Evolutionary conservation across 2,113 vertebrate genomes (phyloP), one percentile per base, ranked within the genome.

Genomic region (Psittacara wagleri): DNA sequence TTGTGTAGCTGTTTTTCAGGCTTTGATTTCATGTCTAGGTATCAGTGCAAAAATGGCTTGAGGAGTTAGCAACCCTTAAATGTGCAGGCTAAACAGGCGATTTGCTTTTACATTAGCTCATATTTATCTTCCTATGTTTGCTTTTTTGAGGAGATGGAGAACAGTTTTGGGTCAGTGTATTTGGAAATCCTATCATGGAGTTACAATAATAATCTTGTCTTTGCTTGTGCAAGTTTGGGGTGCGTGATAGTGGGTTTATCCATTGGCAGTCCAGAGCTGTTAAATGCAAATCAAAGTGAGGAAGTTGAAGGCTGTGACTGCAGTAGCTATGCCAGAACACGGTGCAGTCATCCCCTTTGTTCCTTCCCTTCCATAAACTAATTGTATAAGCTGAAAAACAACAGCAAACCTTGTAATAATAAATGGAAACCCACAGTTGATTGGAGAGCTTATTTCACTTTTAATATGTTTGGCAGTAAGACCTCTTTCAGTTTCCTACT

Each of bases 401-500:
- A 41, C 0, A 0, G 43, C 14, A 3, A 48, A 43, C 82, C 94
- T 85, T n/a, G 69, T 57, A 54, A 91, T 90, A 95, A 92, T 94
- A 94, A 96, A 84, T 96, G 91, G 94, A 96, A 97, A 44, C 54
- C 39, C 73, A 27, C 62, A 84, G 90, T 25, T 94, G 95, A 84
- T 94, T 91, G 91, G 83, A 55, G 77, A 91, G 91, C 87, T 93
- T 92, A 88, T 92, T 97, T 96, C 90, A 82, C 93, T 96, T 96
- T 79, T 95, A 96, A 94, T 97, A 51, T 78, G 66, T 96, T 97
- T 97, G 96, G 91, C 82, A 95, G 94, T 29, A 63, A 90, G 93
- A 93, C 86, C 96, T 97, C 95, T 63, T 97, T 97, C 95, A 77
- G 93, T 96, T 98, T 98, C 98, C 98, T 98, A 91, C 97, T 98